Conservation (phyloP, 2,113 vertebrate genomes). For the Cettia cetti region DNA sequence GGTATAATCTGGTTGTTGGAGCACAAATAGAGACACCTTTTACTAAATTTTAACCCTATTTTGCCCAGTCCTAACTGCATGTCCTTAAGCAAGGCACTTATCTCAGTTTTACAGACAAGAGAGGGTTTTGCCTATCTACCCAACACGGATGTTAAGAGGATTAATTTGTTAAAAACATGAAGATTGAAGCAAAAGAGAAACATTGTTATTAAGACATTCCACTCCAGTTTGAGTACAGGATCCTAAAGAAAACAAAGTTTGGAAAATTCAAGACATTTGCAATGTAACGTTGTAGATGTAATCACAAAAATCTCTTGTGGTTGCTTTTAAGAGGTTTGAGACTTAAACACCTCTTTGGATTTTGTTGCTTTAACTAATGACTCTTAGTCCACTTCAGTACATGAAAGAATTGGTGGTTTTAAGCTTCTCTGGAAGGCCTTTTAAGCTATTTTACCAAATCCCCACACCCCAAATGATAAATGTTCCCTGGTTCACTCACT, state of each 20-base stretch:
- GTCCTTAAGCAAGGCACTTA: neutral
- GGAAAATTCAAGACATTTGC: neutral
- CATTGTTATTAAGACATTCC: neutral
- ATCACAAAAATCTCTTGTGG: neutral
- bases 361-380: neutral
- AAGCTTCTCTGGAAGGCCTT: neutral
- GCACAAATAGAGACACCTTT: neutral
- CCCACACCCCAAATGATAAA: rapidly evolving
- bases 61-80: neutral
- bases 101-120: slow-evolving; percentile 19
- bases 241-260: neutral
- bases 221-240: neutral
- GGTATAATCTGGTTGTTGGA: neutral
- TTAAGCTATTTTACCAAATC: neutral
- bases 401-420: neutral
- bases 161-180: slow-evolving; percentile 27
- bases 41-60: slow-evolving; percentile 16
- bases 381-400: neutral
- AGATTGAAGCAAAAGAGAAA: neutral
- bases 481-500: neutral
- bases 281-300: rapidly evolving
- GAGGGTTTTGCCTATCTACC: neutral
- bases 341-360: neutral
- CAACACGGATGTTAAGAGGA: slow-evolving; percentile 19
- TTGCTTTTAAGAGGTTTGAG: neutral